These are phyloP conservation scores for Stenotaenia linearis DNA, from an alignment of 2,888 invertebrate species.

Conservation along the genomic window DNA sequence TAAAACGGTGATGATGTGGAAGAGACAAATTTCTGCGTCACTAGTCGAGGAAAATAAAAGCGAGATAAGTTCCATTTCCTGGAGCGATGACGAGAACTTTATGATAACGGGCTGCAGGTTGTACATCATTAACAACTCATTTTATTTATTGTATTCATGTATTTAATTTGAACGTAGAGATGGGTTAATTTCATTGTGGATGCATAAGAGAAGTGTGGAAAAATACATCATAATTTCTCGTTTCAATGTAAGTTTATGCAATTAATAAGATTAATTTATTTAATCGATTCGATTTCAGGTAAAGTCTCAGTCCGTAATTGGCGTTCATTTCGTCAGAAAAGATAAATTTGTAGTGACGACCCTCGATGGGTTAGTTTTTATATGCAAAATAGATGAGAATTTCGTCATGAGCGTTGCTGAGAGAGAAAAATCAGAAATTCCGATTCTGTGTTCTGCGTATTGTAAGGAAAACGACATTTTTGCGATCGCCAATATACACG, in stretches of 20 bases:
- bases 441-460: not conserved
- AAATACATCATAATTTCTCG: not conserved
- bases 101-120: not conserved
- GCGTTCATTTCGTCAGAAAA: not conserved
- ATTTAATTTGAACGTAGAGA: not conserved
- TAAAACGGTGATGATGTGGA: not conserved
- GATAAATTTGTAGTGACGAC: not conserved
- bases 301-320: not conserved
- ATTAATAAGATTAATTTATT: too few species aligned
- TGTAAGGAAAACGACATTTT: not conserved
- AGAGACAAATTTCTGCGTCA: too few species aligned
- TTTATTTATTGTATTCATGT: not conserved
- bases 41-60: not conserved
- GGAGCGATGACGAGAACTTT: not conserved
- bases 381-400: not conserved
- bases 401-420: not conserved
- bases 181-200: not conserved
- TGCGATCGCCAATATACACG: not conserved
- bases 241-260: not conserved
- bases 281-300: not conserved
- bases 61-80: not conserved
- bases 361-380: not conserved
- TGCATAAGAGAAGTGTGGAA: not conserved
- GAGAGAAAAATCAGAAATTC: not conserved
- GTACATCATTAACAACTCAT: not conserved